Evolutionary conservation across 2,113 vertebrate species (phyloP), one percentile per base, ranked within the genome.

Genomic region (Saccopteryx bilineata): DNA sequence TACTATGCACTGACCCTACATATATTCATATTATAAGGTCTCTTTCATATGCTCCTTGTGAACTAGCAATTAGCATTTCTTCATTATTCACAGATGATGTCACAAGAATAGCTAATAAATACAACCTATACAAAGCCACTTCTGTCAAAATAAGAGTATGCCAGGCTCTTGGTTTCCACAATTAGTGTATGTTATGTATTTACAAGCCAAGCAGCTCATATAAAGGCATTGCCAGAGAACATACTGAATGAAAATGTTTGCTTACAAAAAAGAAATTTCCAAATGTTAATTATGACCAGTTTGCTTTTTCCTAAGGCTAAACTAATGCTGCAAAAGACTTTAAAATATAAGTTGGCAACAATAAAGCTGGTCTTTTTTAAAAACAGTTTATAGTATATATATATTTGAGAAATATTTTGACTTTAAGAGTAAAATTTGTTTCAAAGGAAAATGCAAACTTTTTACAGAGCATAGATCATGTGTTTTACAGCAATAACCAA

Each of bases 181-280:
- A 69, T 95, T 93, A 96, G 78, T 91, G 11, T 56, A 68, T 89
- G 87, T 96, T 96, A 79, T 81, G 90, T 87, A 84, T 98, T 96
- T 90, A 88, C 50, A 90, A 95, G 75, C 75, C 76, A 93, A 94
- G 72, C 50, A 78, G 61, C 83, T 89, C 84, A 90, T 91, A 96
- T 86, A 87, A 94, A 97, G 52, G 23, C 46, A 80, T 23, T 91
- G 75, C 89, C 94, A 93, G 72, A 96, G 87, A 95, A 90, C 50
- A 95, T 60, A 92, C 71, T 95, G 90, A 97, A 96, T 96, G 91
- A 94, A 96, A 96, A 96, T 97, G 80, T 96, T 96, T 95, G 79
- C 95, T 97, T 85, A 97, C 83, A 87, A 87, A 93, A 96, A 95
- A 80, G 78, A 86, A 90, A 87, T 74, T 94, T 96, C 87, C 96